Evolutionary conservation across 2,888 invertebrate genomes (phyloP), one percentile per base, ranked within the genome.

Genomic region (Melanophora roralis): DNA sequence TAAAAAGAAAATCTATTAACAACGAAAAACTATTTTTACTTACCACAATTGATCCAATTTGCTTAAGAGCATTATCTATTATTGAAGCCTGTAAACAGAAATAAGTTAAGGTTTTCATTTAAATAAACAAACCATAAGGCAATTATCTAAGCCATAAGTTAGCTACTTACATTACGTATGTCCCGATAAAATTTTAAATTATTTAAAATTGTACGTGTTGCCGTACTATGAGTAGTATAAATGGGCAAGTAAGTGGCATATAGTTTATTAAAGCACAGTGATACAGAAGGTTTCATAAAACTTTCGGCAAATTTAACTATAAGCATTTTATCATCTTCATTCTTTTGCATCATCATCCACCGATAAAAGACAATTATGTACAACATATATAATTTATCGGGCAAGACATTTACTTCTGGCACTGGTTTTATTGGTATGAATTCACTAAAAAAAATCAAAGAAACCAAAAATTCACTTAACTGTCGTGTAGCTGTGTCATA

Each of bases 291-390:
- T 62, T 86, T 82, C 87, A 86, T 86, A 81, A 85, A 86, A 55
- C 73, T 84, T 1, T 78, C 80, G 0, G 86, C 86, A 78, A 84
- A 86, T 9, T 85, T 84, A 34, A 85, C 72, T 32, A 86, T 83
- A 9, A 81, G 80, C 51, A 84, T 62, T 16, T 80, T 83, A 12
- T 65, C 82, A 23, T 65, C 40, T 14, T 82, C 82, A 23, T 86
- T 82, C 6, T 79, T 75, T 78, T 85, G 84, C 68, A 86, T 78
- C 47, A 82, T 82, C 74, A 85, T 83, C 87, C 86, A 86, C 16
- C 84, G 84, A 82, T 85, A 86, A 65, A 86, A 86, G 71, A 86
- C 84, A 49, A 86, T 84, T 51, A 86, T 84, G 65, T 86, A 86
- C 72, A 86, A 79, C 62, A 86, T 86, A 64, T 82, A 86, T 11